Base-by-base conservation (phyloP, 2,888 invertebrate genomes). In the Cantharis nigra region DNA sequence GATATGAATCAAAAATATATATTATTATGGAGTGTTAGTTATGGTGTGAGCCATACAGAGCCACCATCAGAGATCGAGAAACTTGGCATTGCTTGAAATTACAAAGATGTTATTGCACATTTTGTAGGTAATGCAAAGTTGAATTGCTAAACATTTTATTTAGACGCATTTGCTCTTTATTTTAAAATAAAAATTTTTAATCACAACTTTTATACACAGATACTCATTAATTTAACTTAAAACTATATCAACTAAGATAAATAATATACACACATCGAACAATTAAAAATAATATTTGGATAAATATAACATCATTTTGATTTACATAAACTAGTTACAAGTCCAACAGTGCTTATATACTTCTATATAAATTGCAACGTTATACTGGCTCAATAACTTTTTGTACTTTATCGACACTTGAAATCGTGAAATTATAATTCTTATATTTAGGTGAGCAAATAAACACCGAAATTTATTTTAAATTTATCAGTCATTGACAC, bases 321-420 rank as follows among this genome's bases (percentile, higher is more conserved):
- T 67, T 67, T 67, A 23, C 26, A 67, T 67, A 76, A 69, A 78
- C 69, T 75, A 71, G 69, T 73, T 71, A 30, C 28, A 75, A 70
- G 30, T 76, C 26, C 75, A 76, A 78, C 76, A 78, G 72, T 75
- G 71, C 71, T 74, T 77, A 77, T 71, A 73, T 72, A 67, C 65
- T 49, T 78, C 30, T 78, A 77, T 49, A 77, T 78, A 74, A 74
- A 78, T 67, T 72, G 28, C 71, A 78, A 78, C 63, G 23, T 70
- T 65, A 63, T 75, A 78, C 78, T 78, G 78, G 78, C 76, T 70
- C 70, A 78, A 76, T 76, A 78, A 76, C 28, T 73, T 23, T 78
- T 75, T 78, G 75, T 75, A 75, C 72, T 70, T 70, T 72, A 74
- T 64, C 18, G 49, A 67, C 49, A 73, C 16, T 18, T 72, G 65